phyloP scores from a whole-genome alignment of 1,140 invertebrate genomes.

The Brachionus angularis region DNA sequence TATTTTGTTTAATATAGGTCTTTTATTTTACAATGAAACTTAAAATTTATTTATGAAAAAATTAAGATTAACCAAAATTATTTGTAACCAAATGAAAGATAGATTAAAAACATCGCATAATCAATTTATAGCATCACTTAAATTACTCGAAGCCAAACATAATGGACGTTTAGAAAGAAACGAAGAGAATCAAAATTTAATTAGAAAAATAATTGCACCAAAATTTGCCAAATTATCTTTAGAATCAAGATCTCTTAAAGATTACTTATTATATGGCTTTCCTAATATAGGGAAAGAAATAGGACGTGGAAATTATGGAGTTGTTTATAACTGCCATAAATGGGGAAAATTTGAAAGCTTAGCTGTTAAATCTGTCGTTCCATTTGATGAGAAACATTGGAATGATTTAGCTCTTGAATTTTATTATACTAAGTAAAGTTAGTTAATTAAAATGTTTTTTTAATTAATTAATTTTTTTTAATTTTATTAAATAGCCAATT shows the following conservation, averaged over 20 bases:
- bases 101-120: conserved; percentile 67
- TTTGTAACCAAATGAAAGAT: conserved; percentile 69
- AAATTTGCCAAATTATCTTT: conserved; percentile 74
- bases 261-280: conserved; percentile 71
- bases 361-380: conserved; percentile 84
- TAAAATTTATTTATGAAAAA: no score
- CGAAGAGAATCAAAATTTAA: conserved; percentile 68
- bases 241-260: conserved; percentile 77
- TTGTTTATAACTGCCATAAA: conserved; percentile 76
- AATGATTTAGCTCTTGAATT: conserved; percentile 87
- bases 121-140: conserved; percentile 66
- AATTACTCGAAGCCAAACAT: conserved; percentile 68
- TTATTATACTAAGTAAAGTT: conserved; percentile 58
- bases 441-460: not conserved
- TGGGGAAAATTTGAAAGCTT: conserved; percentile 71
- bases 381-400: conserved; percentile 83
- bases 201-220: conserved; percentile 74
- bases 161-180: conserved; percentile 72
- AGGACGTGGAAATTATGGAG: conserved; percentile 82
- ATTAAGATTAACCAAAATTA: conserved; percentile 70
- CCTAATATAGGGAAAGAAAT: conserved; percentile 75
- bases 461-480: not conserved
- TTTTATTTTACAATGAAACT: no score
- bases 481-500: conserved; percentile 67
- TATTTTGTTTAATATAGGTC: no score